A percentile compares a stretch with the other conserved stretches of the same genome.
phyloP scores from a whole-genome alignment of 23 tunicate species.

The Aplidium turbinatum region DNA sequence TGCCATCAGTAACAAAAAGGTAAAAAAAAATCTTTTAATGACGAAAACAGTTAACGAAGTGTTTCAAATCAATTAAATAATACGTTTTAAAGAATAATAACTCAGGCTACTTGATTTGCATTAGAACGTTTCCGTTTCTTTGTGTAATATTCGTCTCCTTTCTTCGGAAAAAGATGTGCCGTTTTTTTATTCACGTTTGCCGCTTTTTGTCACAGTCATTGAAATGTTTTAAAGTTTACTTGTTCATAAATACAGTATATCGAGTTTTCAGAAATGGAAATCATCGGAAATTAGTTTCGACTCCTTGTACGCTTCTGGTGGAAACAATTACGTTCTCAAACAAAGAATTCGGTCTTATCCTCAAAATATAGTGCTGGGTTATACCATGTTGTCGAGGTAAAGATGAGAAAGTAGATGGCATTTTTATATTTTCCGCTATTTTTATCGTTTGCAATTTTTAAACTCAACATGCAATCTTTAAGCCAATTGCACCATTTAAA shows the following conservation, averaged over 20 bases:
- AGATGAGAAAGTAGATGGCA: not conserved
- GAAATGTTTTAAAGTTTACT: too few relatives aligned
- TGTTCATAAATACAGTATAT: too few relatives aligned
- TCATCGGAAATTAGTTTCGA: not conserved
- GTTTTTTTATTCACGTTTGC: too few relatives aligned
- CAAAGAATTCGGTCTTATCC: not conserved
- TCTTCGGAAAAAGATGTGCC: too few relatives aligned
- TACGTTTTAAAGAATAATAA: not conserved
- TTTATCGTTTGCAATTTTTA: not conserved
- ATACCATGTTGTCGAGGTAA: constrained; percentile 23
- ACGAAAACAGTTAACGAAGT: not conserved
- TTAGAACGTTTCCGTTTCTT: too few relatives aligned
- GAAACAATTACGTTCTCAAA: not conserved
- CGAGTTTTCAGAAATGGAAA: constrained; percentile 23
- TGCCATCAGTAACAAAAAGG: not conserved
- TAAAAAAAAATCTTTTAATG: not conserved
- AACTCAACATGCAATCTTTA: too few relatives aligned
- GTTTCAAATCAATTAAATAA: not conserved
- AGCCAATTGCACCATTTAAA: too few relatives aligned
- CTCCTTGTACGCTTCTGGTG: not conserved
- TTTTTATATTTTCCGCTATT: not conserved
- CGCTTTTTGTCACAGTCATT: too few relatives aligned
- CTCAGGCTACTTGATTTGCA: not conserved
- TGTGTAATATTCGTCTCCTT: too few relatives aligned
- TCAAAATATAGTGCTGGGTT: not conserved